phyloP scores from a whole-genome alignment of 2,888 invertebrate genomes.

The Loripinus fragilis region DNA sequence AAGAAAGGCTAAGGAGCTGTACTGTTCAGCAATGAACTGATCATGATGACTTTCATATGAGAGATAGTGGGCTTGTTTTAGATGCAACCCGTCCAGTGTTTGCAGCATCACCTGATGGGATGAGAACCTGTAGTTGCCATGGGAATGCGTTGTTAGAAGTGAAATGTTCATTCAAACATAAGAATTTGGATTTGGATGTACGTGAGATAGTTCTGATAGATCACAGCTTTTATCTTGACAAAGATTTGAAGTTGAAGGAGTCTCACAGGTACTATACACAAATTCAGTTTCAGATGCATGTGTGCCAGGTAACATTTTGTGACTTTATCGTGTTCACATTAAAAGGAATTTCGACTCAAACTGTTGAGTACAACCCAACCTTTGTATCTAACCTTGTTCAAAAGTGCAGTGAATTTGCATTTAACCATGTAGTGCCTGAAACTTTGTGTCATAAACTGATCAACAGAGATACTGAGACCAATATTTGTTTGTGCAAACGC shows the following conservation, averaged over 20 bases:
- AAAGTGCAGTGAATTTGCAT: constrained; percentile 13
- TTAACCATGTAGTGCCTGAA: constrained; percentile 4
- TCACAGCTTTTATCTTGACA: constrained; percentile 10
- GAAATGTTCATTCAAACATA: constrained; percentile 24
- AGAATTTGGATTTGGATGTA: not conserved
- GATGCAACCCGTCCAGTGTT: constrained; percentile 13
- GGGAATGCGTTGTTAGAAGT: constrained; percentile 13
- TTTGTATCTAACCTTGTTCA: constrained; percentile 4
- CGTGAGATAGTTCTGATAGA: constrained; percentile 8
- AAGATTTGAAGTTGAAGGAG: not conserved
- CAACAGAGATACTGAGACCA: not conserved
- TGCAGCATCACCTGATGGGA: constrained; percentile 24
- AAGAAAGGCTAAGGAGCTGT: not conserved
- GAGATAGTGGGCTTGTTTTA: constrained; percentile 20
- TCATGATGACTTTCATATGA: constrained; percentile 1
- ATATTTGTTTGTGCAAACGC: too few species aligned
- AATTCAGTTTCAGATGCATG: constrained; percentile 19
- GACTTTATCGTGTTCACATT: constrained; percentile 16
- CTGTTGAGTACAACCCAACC: not conserved
- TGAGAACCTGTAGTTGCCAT: constrained; percentile 20
- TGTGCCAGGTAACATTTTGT: constrained; percentile 8
- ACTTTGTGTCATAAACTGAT: constrained; percentile 2
- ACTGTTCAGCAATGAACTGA: not conserved
- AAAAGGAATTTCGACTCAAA: not conserved
- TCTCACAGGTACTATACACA: constrained; percentile 3